A percentile compares a stretch with the other conserved stretches of the same genome.
phyloP scores from a whole-genome alignment of 2,888 invertebrate species.

The Spisula subtruncata region DNA sequence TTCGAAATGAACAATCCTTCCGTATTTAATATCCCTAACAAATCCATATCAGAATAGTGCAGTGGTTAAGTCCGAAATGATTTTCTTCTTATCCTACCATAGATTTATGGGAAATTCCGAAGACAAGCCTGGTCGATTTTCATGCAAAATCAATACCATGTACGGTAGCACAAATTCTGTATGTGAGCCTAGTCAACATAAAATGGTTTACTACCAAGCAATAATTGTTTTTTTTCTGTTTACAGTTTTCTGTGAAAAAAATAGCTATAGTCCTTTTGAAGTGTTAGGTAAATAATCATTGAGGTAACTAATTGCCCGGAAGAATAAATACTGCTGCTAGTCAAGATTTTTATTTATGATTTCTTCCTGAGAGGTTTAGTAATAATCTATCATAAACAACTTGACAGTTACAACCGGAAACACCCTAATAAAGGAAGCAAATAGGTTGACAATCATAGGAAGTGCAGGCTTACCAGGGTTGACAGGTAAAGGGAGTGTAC shows the following conservation, averaged over 20 bases:
- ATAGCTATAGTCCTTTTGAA: neutral
- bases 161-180: too few relatives aligned
- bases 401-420: too few relatives aligned
- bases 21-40: neutral
- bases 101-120: neutral
- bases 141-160: slow-evolving; percentile 7
- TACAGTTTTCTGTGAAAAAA: too few relatives aligned
- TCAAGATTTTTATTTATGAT: too few relatives aligned
- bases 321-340: neutral
- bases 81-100: neutral
- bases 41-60: neutral
- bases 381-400: too few relatives aligned
- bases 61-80: neutral
- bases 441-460: too few relatives aligned
- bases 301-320: neutral
- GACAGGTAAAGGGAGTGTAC: too few relatives aligned
- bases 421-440: too few relatives aligned
- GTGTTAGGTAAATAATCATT: neutral
- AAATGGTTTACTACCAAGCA: neutral
- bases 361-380: too few relatives aligned
- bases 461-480: too few relatives aligned
- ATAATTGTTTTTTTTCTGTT: neutral
- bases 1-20: slow-evolving; percentile 9
- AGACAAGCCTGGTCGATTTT: slow-evolving; percentile 5
- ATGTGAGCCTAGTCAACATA: neutral